These are phyloP conservation scores for Eucriotettix oculatus DNA, from an alignment of 2,888 invertebrate species.

Conservation along the genomic window DNA sequence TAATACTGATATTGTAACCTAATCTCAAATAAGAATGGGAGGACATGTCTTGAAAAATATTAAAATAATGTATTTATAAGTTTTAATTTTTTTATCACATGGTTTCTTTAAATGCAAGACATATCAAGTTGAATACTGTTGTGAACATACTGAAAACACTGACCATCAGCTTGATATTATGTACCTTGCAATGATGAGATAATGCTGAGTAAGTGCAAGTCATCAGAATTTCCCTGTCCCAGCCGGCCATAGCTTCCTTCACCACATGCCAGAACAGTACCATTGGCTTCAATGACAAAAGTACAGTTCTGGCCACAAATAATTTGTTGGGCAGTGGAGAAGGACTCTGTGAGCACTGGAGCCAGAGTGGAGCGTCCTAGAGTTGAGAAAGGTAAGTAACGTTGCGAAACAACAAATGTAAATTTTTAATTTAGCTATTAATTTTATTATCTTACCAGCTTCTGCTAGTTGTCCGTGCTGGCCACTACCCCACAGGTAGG, in stretches of 20 bases:
- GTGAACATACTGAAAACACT: no score
- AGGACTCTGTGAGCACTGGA: constrained; percentile 29
- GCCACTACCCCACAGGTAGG: constrained; percentile 43
- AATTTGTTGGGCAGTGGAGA: constrained; percentile 35
- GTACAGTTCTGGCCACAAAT: constrained; percentile 49
- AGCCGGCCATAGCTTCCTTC: constrained; percentile 46
- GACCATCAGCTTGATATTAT: neutral
- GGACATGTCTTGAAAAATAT: no score
- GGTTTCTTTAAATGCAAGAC: no score
- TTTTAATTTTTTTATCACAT: no score
- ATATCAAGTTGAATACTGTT: no score
- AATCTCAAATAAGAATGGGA: no score
- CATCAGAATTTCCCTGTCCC: constrained; percentile 46
- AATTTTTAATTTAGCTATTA: neutral
- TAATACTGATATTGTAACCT: no score
- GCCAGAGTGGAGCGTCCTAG: constrained; percentile 24
- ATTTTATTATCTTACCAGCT: constrained; percentile 20
- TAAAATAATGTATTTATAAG: no score
- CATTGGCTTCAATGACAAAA: constrained; percentile 41
- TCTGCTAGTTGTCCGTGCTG: constrained; percentile 46
- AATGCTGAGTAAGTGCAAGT: constrained; percentile 36
- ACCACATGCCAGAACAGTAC: constrained; percentile 43
- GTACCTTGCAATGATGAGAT: constrained; percentile 37
- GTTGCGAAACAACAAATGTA: neutral
- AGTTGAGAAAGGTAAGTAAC: constrained; percentile 1